A percentile compares a stretch with the other conserved stretches of the same genome.
Conservation (phyloP, 1,140 invertebrate genomes). For the Aphis craccivora region DNA sequence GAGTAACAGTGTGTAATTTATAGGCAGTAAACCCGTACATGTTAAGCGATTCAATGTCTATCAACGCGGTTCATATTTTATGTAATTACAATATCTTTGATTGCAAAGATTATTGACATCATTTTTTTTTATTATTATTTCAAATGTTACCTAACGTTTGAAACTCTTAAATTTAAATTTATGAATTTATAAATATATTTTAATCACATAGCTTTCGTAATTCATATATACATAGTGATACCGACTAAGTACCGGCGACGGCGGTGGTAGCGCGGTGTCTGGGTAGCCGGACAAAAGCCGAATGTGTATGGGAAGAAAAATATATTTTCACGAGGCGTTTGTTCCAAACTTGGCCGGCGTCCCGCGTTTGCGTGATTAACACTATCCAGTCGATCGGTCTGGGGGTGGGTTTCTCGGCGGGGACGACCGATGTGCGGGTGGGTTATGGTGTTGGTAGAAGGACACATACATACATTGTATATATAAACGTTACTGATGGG, state of each 20-base stretch:
- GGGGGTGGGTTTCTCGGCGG: background rate
- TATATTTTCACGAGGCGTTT: constrained; percentile 50
- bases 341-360: constrained; percentile 54
- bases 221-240: background rate
- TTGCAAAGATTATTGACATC: background rate
- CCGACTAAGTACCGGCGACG: background rate
- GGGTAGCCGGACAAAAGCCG: constrained; percentile 27
- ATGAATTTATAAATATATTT: background rate
- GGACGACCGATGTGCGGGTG: background rate
- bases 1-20: constrained; percentile 46
- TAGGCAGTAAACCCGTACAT: constrained; percentile 50
- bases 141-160: background rate
- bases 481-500: background rate
- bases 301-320: constrained; percentile 38
- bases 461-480: background rate
- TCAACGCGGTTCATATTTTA: background rate
- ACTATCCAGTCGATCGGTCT: constrained; percentile 51
- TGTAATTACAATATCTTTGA: background rate
- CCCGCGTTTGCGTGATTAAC: constrained; percentile 58
- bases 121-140: background rate
- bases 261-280: background rate
- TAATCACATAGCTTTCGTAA: background rate
- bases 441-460: background rate
- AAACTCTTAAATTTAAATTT: background rate
- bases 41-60: background rate